A percentile compares a stretch with the other conserved stretches of the same genome.
Evolutionary conservation across 2,888 invertebrate genomes (phyloP).

Genomic region (Penaeus monodon): DNA sequence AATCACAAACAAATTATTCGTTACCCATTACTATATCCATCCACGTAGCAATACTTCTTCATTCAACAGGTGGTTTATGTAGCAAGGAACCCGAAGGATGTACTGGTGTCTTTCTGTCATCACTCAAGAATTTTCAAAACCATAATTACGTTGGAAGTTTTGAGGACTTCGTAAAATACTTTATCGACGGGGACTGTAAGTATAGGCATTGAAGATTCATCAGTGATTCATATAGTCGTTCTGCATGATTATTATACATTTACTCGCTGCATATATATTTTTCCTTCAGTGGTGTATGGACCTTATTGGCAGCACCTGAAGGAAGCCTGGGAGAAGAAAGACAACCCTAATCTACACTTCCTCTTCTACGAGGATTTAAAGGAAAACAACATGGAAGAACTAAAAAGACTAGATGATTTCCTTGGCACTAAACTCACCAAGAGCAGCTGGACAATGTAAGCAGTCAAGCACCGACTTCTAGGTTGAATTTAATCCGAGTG

Average conservation of each 20-base stretch:
- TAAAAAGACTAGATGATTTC: conserved; percentile 46
- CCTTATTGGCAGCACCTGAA: conserved; percentile 55
- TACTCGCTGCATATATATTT: not conserved
- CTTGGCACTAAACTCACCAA: conserved; percentile 47
- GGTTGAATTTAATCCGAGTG: no score
- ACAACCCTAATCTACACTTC: conserved; percentile 54
- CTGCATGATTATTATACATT: not conserved
- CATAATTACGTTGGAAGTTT: not conserved
- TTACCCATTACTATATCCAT: no score
- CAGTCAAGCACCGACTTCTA: no score
- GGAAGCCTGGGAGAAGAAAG: conserved; percentile 37
- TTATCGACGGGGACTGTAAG: conserved; percentile 22
- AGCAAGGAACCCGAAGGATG: conserved; percentile 19
- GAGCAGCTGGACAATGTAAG: conserved; percentile 53
- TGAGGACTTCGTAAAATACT: not conserved
- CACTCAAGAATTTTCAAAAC: conserved; percentile 7
- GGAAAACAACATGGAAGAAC: conserved; percentile 40
- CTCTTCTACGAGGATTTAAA: conserved; percentile 60
- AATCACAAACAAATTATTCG: no score
- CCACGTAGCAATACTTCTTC: not conserved
- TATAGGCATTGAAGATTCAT: not conserved
- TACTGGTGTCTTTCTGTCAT: conserved; percentile 14
- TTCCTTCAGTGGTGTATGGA: conserved; percentile 1
- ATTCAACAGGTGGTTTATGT: conserved; percentile 22
- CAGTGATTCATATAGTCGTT: no score